Percentiles rank a stretch among this genome's conserved stretches.
These are phyloP conservation scores for Diachrysia chrysitis DNA, from an alignment of 2,888 invertebrate genomes.

Conservation along the genomic window DNA sequence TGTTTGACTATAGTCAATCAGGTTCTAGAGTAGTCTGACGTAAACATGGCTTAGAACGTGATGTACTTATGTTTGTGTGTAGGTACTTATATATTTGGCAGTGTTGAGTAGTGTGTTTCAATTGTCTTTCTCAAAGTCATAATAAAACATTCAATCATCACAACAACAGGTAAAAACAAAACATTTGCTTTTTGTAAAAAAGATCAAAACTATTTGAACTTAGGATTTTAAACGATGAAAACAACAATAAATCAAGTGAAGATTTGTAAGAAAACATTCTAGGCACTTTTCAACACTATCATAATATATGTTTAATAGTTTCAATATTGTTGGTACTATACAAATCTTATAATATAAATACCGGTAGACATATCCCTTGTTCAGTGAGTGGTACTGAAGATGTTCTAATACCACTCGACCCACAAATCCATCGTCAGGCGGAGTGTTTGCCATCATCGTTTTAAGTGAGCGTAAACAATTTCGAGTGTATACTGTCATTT, in stretches of 20 bases:
- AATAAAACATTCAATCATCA: no score
- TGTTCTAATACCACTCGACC: conserved; percentile 49
- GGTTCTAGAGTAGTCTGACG: not conserved
- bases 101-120: not conserved
- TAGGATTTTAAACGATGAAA: no score
- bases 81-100: not conserved
- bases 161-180: no score
- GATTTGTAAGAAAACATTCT: not conserved
- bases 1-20: conserved; percentile 1
- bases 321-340: conserved; percentile 16
- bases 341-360: conserved; percentile 24
- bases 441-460: conserved; percentile 38
- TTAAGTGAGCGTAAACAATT: conserved; percentile 40
- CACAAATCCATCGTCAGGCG: conserved; percentile 41
- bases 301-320: conserved; percentile 18
- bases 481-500: conserved; percentile 13
- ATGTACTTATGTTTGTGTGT: not conserved
- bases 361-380: conserved; percentile 17
- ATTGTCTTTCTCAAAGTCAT: no score
- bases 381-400: conserved; percentile 30
- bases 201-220: no score
- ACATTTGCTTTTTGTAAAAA: no score
- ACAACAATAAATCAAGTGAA: no score
- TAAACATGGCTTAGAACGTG: not conserved
- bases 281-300: not conserved